A percentile compares a stretch with the other conserved stretches of the same genome.
phyloP scores from a whole-genome alignment of 2,888 invertebrate genomes.

The Pyrocoelia pectoralis region DNA sequence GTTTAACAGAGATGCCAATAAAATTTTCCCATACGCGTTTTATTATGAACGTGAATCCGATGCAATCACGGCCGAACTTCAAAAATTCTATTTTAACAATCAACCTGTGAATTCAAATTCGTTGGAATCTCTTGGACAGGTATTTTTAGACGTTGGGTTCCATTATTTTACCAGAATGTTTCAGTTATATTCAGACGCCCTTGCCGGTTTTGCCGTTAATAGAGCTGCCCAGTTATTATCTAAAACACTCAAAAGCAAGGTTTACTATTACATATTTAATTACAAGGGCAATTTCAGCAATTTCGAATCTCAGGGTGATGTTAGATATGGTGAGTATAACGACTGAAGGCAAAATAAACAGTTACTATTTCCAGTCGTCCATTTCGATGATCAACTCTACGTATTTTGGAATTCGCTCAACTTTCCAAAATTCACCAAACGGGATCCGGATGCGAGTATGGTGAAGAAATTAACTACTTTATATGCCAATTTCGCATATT shows the following conservation, averaged over 20 bases:
- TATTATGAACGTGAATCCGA: conserved; percentile 65
- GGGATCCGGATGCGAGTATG: conserved; percentile 54
- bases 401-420: conserved; percentile 53
- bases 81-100: conserved; percentile 61
- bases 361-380: conserved; percentile 55
- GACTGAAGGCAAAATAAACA: neutral
- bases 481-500: conserved; percentile 58
- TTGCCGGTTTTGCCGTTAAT: conserved; percentile 68
- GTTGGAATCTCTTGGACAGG: conserved; percentile 5
- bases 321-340: conserved; percentile 44
- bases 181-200: conserved; percentile 64
- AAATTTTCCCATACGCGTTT: conserved; percentile 71
- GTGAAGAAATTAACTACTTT: conserved; percentile 58
- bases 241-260: conserved; percentile 62
- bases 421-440: conserved; percentile 50
- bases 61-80: conserved; percentile 63
- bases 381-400: conserved; percentile 63
- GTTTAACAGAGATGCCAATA: conserved; percentile 68
- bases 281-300: conserved; percentile 69
- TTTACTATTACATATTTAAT: conserved; percentile 70
- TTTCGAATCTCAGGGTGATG: conserved; percentile 62
- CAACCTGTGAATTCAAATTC: conserved; percentile 55
- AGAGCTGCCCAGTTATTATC: conserved; percentile 68
- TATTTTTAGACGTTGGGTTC: neutral
- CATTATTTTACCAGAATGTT: conserved; percentile 31